Evolutionary conservation across 2,888 invertebrate species (phyloP).

Genomic region (Coelinius sp.): DNA sequence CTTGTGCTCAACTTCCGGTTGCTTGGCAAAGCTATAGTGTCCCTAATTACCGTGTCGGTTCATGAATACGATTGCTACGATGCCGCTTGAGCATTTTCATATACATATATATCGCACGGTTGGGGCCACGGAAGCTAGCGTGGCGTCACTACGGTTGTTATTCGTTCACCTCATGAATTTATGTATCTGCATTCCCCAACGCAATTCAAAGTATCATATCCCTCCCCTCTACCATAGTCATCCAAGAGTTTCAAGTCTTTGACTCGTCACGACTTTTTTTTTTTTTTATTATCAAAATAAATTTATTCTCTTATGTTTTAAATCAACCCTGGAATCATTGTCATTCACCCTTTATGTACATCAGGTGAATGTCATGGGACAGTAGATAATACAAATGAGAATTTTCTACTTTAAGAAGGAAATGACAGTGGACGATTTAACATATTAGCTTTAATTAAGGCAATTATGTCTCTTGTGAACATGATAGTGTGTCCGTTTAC

Average conservation of each 20-base stretch:
- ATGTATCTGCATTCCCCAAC: conserved; percentile 70
- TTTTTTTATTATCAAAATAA: too few species aligned
- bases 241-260: background rate
- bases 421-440: conserved; percentile 62
- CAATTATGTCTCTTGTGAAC: conserved; percentile 70
- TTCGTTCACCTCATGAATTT: conserved; percentile 70
- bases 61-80: conserved; percentile 70
- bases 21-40: conserved; percentile 69
- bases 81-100: conserved; percentile 42
- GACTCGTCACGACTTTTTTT: too few species aligned
- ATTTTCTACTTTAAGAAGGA: background rate
- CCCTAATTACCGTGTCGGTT: conserved; percentile 71
- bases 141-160: conserved; percentile 67
- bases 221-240: conserved; percentile 3
- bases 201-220: conserved; percentile 53
- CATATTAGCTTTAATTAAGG: conserved; percentile 71
- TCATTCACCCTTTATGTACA: background rate
- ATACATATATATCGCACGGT: conserved; percentile 21
- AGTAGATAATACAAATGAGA: too few species aligned
- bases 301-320: too few species aligned
- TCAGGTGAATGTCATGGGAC: conserved; percentile 1
- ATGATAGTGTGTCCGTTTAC: conserved; percentile 68
- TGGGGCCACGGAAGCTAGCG: conserved; percentile 69
- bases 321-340: too few species aligned
- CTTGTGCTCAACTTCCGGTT: conserved; percentile 69